Base-by-base conservation (phyloP, 2,888 invertebrate genomes). In the Exocentrus adspersus region DNA sequence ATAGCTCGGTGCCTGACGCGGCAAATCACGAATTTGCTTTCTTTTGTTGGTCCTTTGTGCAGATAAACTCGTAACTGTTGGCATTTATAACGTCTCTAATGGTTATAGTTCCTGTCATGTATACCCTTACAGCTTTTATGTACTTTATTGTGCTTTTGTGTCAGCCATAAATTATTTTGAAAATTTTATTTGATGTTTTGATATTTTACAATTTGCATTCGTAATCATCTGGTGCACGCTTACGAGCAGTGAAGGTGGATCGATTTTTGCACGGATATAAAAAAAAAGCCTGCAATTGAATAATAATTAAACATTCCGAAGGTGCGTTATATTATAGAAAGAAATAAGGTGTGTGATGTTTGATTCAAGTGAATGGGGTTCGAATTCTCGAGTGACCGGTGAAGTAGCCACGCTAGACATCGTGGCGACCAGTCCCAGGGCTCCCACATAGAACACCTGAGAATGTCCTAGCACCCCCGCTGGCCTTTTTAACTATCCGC, bases 11-110 rank as follows among this genome's bases (percentile, higher is more conserved):
- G 77, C 75, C 78, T 77, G 77, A 78, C 76, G 77, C 78, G 78
- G 77, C 78, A 78, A 79, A 78, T 79, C 79, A 78, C 79, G 77
- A 79, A 79, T 79, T 79, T 78, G 79, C 79, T 77, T 76, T 75
- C 77, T 75, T 78, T 79, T 79, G 79, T 79, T 75, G 73, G 67
- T 62, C 75, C 75, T 75, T 77, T 77, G 78, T 77, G 72, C 68
- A 74, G 77, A 77, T 77, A 76, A 78, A 78, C 75, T 75, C 77
- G 76, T 78, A 77, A 77, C 77, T 78, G 77, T 77, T 78, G 77
- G 78, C 77, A 77, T 79, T 79, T 79, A 78, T 76, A 77, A 77
- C 78, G 75, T 73, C 75, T 77, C 77, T 78, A 77, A 78, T 78
- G 77, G 78, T 78, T 77, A 76, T 75, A 73, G 75, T 77, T 74